Evolutionary conservation across 1,140 invertebrate species (phyloP), one percentile per base, ranked within the genome.

Genomic region (Calycopis cecrops): DNA sequence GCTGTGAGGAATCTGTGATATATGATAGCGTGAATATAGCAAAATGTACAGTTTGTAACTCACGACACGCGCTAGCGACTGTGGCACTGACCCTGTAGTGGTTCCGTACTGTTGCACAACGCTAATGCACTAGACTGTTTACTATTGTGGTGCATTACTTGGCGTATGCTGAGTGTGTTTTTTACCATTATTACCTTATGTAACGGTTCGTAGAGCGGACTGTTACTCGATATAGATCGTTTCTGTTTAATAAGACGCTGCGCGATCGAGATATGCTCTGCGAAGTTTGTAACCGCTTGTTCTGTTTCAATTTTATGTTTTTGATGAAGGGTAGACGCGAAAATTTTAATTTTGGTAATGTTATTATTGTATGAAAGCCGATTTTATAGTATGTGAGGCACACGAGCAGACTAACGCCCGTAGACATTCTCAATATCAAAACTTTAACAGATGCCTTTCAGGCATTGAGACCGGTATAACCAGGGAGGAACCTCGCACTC

Each of bases 41-140:
- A 28, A 6, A 28, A 28, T 63, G 67, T 53, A 55, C 60, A 28
- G 21, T 28, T 28, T 48, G 55, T 52, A 35, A 42, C 51, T 49
- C 35, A 54, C 59, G 61, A 62, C 63, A 77, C 66, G 73, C 73
- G 66, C 71, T 62, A 67, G 60, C 69, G 73, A 59, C 56, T 67
- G 61, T 67, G 71, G 68, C 78, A 76, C 72, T 76, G 77, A 79
- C 78, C 73, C 69, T 72, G 71, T 67, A 58, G 50, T 62, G 58
- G 75, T 80, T 80, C 72, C 76, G 60, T 70, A 67, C 71, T 72
- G 69, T 52, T 76, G 77, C 73, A 69, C 75, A 72, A 59, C 72
- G 60, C 64, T 65, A 64, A 67, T 67, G 68, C 63, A 63, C 52
- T 53, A 33, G 38, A 21, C 37, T 52, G 48, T 50, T 40, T 40